Base-by-base conservation (phyloP, 2,113 vertebrate species). In the Menura novaehollandiae region DNA sequence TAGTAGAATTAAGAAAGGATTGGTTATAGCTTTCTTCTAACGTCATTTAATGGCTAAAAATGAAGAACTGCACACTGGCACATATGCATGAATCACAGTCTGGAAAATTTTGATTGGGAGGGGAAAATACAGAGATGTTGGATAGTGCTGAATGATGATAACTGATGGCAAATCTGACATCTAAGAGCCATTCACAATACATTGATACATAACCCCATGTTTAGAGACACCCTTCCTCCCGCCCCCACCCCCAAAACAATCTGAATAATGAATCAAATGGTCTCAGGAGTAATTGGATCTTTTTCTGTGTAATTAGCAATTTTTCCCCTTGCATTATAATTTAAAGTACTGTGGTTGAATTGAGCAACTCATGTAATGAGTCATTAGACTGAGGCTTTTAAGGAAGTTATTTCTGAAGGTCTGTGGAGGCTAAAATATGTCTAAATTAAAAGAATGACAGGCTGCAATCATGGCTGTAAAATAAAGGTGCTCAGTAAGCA, bases 381-480 rank as follows among this genome's bases (percentile, higher is more conserved):
- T 98, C 98, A 98, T 98, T 98, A 98, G 97, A 94, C 95, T 85
- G 96, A 98, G 95, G 98, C 98, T 98, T 98, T 98, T 98, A 98
- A 97, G 97, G 96, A 98, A 98, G 97, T 98, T 98, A 97, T 98
- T 98, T 98, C 97, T 98, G 97, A 98, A 98, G 97, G 98, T 98
- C 98, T 98, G 97, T 97, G 94, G 97, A 98, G 97, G 97, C 93
- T 98, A 97, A 98, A 98, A 98, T 98, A 98, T 95, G 96, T 98
- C 97, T 98, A 98, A 98, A 98, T 98, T 98, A 98, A 98, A 98
- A 98, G 97, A 98, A 97, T 98, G 97, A 97, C 97, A 98, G 97
- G 96, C 98, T 98, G 98, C 98, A 98, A 98, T 98, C 98, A 98
- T 37, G 88, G 76, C 96, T 96, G 91, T 97, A 97, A 98, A 98